Evolutionary conservation across 2,797 vertebrate genomes (phyloP), one percentile per base, ranked within the genome.

Genomic region (Tragopan temminckii): DNA sequence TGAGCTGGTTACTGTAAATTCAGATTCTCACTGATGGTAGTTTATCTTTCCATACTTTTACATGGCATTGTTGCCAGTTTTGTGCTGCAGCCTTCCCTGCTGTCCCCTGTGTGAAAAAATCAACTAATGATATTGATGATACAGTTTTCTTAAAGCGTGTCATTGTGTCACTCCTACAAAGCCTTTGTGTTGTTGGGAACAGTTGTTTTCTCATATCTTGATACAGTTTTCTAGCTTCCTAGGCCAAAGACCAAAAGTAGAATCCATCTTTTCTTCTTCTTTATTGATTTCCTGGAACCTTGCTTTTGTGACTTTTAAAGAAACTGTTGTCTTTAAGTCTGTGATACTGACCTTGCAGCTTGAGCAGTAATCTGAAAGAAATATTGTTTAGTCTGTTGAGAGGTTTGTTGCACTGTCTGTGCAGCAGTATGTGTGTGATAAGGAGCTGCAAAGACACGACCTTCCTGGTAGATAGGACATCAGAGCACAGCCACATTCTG

Each of bases 21-120:
- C 55, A 31, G 10, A 0, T 48, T 35, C 27, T 67, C 0, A 0
- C 5, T 33, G 19, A 8, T 33, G 13, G 16, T 13, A 35, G 27
- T 59, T 61, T 70, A 31, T 38, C 16, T 21, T 62, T 33, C 20
- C 5, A 2, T 46, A 25, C 61, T 9, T 23, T 58, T 68, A 27
- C 17, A 25, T 20, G 50, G 10, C 24, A 43, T 21, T 53, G 4
- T 25, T 48, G 24, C 27, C 33, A 43, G 19, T 63, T 58, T 15
- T 64, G 33, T 27, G 8, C 42, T 25, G 82, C 46, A 46, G 25
- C 5, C 0, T 58, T 59, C 40, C 42, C 17, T 55, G 35, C 57
- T 59, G 36, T 64, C 72, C n/a, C 21, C 8, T 74, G 21, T 61
- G 5, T 42, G 38, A 42, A 15, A 33, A 42, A 40, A 33, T 46